A percentile compares a stretch with the other conserved stretches of the same genome.
phyloP scores from a whole-genome alignment of 2,888 invertebrate species.

The Adelphocoris suturalis region DNA sequence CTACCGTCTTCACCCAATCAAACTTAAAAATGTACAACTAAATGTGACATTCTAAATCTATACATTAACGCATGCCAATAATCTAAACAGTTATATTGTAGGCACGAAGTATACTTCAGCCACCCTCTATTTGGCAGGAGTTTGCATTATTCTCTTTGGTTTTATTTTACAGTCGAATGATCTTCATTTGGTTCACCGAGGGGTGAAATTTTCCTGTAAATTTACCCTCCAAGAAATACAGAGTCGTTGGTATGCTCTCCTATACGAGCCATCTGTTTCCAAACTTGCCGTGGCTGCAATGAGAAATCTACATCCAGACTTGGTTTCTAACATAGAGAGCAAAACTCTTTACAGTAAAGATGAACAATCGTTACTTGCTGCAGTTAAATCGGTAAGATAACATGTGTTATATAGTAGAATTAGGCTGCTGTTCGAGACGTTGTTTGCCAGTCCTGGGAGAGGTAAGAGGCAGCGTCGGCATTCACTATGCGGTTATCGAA shows the following conservation, averaged over 20 bases:
- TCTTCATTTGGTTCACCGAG: constrained; percentile 87
- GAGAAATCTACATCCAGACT: constrained; percentile 94
- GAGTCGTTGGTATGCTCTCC: constrained; percentile 95
- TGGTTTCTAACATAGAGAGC: constrained; percentile 91
- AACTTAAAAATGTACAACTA: too few species aligned
- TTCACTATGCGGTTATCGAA: too few species aligned
- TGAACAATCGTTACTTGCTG: constrained; percentile 92
- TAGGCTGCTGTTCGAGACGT: too few species aligned
- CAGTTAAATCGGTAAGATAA: constrained; percentile 86
- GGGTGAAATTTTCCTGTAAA: constrained; percentile 96
- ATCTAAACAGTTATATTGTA: too few species aligned
- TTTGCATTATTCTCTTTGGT: background rate
- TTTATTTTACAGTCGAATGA: constrained; percentile 81
- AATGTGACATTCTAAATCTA: too few species aligned
- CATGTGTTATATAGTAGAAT: too few species aligned
- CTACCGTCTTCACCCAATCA: too few species aligned
- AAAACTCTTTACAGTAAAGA: constrained; percentile 92
- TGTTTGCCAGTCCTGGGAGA: too few species aligned
- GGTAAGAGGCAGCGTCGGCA: too few species aligned
- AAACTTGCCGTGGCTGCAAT: constrained; percentile 95
- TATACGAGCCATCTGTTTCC: constrained; percentile 97
- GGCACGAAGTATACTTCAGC: too few species aligned
- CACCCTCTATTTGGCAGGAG: too few species aligned
- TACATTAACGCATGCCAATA: too few species aligned
- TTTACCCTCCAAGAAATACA: constrained; percentile 96